Evolutionary conservation across 2,888 invertebrate genomes (phyloP), one percentile per base, ranked within the genome.

Genomic region (Zygaena filipendulae): DNA sequence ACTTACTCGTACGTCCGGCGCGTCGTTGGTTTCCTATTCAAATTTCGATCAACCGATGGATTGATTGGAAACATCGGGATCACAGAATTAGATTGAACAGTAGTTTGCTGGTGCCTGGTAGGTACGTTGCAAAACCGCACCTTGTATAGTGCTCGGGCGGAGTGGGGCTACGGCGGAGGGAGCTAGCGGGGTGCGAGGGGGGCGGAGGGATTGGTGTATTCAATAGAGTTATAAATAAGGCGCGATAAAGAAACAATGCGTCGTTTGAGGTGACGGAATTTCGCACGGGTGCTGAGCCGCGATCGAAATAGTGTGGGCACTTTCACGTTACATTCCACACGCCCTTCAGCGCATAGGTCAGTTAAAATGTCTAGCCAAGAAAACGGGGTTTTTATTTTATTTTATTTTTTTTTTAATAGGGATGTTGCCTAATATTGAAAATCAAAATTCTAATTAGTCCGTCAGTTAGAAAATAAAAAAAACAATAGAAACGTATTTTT

Each of bases 211-310:
- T n/a, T n/a, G n/a, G n/a, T n/a, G n/a, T n/a, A n/a, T n/a, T n/a
- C n/a, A n/a, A n/a, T n/a, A n/a, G n/a, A n/a, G n/a, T 47, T 53
- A 59, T 51, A 53, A 56, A 52, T 53, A 56, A 47, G 42, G 42
- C 42, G 45, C 45, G 45, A 39, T 42, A 44, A 23, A 36, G 33
- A 32, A 45, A 52, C 50, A 52, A 52, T 51, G 42, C 44, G 47
- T 46, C 49, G 47, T 47, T 49, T 39, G 33, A 32, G 38, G 36
- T 33, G 21, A 22, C 11, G 40, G 44, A 46, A 46, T 49, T 46
- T 47, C 32, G 38, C 45, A 41, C 40, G 42, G 42, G 43, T 47
- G 46, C 42, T 40, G 40, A 39, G 42, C 39, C 47, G 44, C 42
- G 44, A 42, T 44, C 44, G 32, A 34, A 42, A 38, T 24, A 28